Evolutionary conservation across 2,888 invertebrate species (phyloP), one percentile per base, ranked within the genome.

Genomic region (Brenthis daphne): DNA sequence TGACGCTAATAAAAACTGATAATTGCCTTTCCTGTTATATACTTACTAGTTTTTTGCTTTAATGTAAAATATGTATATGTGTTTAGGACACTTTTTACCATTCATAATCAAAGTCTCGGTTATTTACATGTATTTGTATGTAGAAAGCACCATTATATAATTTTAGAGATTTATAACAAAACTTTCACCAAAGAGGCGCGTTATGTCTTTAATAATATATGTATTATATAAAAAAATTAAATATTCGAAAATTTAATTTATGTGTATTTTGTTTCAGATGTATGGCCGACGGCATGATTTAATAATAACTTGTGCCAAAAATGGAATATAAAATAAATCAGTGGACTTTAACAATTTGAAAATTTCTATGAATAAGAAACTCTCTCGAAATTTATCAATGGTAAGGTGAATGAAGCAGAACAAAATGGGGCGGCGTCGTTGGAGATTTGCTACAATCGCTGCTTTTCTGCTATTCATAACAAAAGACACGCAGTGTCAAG

Each of bases 381-480:
- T 67, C 50, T 65, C 64, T 67, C 51, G 68, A 69, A 68, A 68
- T 64, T 68, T 72, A 80, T 88, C 85, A 82, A 92, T 91, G 91
- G 83, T 81, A 86, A 85, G 90, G 87, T 91, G 89, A 92, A 84
- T 87, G 77, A 81, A 81, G 79, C 78, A 63, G 75, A 78, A 79
- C 73, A 90, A 81, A 80, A 92, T 92, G 92, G 89, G 87, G 75
- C 85, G 92, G 75, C 86, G 90, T 80, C 92, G 92, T 74, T 92
- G 92, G 92, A 87, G 89, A 80, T 81, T 88, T 77, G 83, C 90
- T 74, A 87, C 88, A 64, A 85, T 91, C 77, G 86, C 90, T 73
- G 89, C 90, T 77, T 86, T 89, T 80, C 84, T 91, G 80, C 82
- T 92, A 76, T 85, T 88, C 72, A 80, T 88, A 73, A 85, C 86